Base-by-base conservation (phyloP, 2,888 invertebrate genomes). In the Amphipyra tragopoginis region DNA sequence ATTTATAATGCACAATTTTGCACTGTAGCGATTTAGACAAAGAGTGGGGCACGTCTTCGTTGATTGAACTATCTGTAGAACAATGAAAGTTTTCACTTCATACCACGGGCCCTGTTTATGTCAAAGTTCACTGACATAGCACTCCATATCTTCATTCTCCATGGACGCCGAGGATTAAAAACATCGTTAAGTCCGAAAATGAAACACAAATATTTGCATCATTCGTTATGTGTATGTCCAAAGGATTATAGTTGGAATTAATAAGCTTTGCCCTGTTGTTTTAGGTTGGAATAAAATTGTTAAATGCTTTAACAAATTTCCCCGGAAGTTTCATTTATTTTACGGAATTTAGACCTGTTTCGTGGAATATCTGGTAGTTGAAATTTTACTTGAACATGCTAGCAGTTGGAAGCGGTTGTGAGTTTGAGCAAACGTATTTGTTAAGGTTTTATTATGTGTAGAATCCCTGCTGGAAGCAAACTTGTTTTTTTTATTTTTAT, bases 171-270 rank as follows among this genome's bases (percentile, higher is more conserved):
- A 72, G 91, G 90, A 91, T 91, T 91, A 90, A 91, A 91, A 90
- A 88, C 89, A 89, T 90, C 85, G 90, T 90, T 90, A 89, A 77
- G 83, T 83, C 80, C 76, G 83, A 85, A 90, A 91, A 91, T 91
- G 87, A 88, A 91, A 92, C 80, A 85, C 88, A 91, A 91, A 91
- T 89, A 90, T 91, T 89, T 90, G 82, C 88, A 77, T 79, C 72
- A 80, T 77, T 79, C 72, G 69, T 73, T 75, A 70, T 74, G 65
- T 73, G 72, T 71, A 65, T 77, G 71, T 80, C 71, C 64, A 72
- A 67, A 67, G 87, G 86, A 86, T 87, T 90, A 85, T 81, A 82
- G 85, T 83, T 77, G 73, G 66, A 76, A 77, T 75, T 83, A 83
- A 78, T 80, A 79, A 75, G 73, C 70, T 75, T 68, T 63, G 56